These are phyloP conservation scores for Lethenteron camtschaticum DNA, from an alignment of 2,113 vertebrate genomes.

Conservation along the genomic window DNA sequence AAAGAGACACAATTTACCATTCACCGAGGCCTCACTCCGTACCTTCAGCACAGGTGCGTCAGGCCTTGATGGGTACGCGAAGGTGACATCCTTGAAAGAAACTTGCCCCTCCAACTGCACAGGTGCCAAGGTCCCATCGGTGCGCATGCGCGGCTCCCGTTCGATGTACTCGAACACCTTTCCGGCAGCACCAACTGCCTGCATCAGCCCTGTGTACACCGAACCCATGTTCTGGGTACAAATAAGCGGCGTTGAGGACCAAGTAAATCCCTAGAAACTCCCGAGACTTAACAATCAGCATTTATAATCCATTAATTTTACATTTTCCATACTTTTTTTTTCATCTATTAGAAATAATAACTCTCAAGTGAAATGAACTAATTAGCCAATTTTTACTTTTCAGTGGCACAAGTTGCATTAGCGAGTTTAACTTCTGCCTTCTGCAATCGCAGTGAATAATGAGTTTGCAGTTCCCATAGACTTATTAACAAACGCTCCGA, in stretches of 20 bases:
- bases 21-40: not conserved
- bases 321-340: not conserved
- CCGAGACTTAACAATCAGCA: too few species aligned
- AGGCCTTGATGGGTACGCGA: conserved; percentile 27
- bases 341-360: too few species aligned
- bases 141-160: conserved; percentile 21
- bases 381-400: too few species aligned
- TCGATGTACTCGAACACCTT: conserved; percentile 51
- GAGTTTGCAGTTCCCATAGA: too few species aligned
- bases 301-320: not conserved
- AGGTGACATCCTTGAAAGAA: conserved; percentile 25
- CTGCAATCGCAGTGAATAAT: too few species aligned
- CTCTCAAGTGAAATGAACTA: too few species aligned
- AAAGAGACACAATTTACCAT: not conserved
- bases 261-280: too few species aligned
- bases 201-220: conserved; percentile 36
- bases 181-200: conserved; percentile 36
- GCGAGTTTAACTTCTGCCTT: too few species aligned
- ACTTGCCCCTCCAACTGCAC: conserved; percentile 23
- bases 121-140: conserved; percentile 19
- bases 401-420: too few species aligned
- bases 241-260: not conserved
- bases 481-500: too few species aligned
- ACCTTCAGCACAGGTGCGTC: conserved; percentile 34
- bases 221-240: conserved; percentile 24